Evolutionary conservation across 2,797 vertebrate species (phyloP), one percentile per base, ranked within the genome.

Genomic region (Syngnathus rostellatus): DNA sequence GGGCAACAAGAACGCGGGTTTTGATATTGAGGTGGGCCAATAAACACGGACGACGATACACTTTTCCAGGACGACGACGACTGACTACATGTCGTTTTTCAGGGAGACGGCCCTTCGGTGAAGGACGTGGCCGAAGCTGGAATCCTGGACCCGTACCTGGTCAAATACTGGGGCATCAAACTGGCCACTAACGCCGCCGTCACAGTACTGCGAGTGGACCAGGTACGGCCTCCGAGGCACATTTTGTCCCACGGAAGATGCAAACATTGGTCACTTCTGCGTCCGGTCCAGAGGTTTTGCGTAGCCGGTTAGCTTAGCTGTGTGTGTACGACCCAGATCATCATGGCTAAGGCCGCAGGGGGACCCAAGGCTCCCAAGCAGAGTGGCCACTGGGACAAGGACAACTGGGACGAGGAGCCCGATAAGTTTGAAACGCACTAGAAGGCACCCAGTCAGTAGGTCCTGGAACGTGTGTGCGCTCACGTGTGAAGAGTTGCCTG

Each of bases 151-250:
- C 95, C 97, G 0, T 97, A 93, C 68, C 83, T 98, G 79, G 96
- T 94, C 65, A 99, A 99, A 88, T 69, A 89, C 76, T 98, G 96
- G 97, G 95, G 92, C 73, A 93, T 99, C 84, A 99, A 94, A 79
- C 81, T 98, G 84, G 97, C 97, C 63, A 96, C 95, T 66, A 97
- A 99, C 14, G 93, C 97, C 64, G 96, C 96, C 39, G 87, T 99
- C 73, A 99, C 97, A 64, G 93, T 99, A 8, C 91, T 99, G 55
- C 86, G 97, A 67, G 97, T 99, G 43, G 97, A 99, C 83, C 97
- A 99, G 94, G 97, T 99, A 57, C 14, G 25, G 64, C 38, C 40
- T 38, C 38, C 8, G 43, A 31, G 2, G 37, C 37, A 8, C 0
- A n/a, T 19, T 19, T 8, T n/a, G 17, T 12, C 59, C 14, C 16